Base-by-base conservation (phyloP, 2,888 invertebrate genomes). In the Pristionchus entomophagus region DNA sequence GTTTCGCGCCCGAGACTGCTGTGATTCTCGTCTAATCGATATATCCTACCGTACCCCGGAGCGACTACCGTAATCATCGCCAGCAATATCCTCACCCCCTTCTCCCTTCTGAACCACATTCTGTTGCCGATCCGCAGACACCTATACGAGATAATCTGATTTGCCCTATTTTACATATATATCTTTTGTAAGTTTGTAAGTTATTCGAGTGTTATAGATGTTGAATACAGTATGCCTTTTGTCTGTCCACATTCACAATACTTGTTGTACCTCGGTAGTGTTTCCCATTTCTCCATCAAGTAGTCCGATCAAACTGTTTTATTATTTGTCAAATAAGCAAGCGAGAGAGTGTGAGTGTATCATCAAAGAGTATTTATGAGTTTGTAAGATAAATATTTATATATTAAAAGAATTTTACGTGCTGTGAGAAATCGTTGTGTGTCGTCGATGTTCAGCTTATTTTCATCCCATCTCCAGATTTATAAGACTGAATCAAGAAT, bases 1-100 rank as follows among this genome's bases (percentile, higher is more conserved):
- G 59, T 35, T 99, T 99, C 95, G 95, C 97, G 91, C 98, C 98
- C 0, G 97, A 97, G 94, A 98, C 98, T 35, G 96, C 97, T 94
- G 96, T 97, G 90, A 97, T 97, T 94, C 90, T 88, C 78, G 80
- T 88, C 56, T 91, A 69, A 84, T 62, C 45, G 45, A 78, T 51
- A 45, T 49, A 19, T 65, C 65, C n/a, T 69, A 69, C 69, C 69
- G 69, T 69, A 69, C n/a, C 69, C 69, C 69, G 19, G n/a, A n/a
- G n/a, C 38, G 17, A 14, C 65, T 38, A 69, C 38, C 38, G 69
- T 38, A 69, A 69, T 69, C 38, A 14, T 29, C 32, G 10, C 62
- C 62, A 32, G 62, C 62, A 38, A 38, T 38, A 69, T 62, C 62
- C 62, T 32, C 26, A 32, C 17, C 29, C 59, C 26, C 59, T 26